phyloP scores from a whole-genome alignment of 53 echinoderm and acorn worm genomes.

The Actinopyga echinites region DNA sequence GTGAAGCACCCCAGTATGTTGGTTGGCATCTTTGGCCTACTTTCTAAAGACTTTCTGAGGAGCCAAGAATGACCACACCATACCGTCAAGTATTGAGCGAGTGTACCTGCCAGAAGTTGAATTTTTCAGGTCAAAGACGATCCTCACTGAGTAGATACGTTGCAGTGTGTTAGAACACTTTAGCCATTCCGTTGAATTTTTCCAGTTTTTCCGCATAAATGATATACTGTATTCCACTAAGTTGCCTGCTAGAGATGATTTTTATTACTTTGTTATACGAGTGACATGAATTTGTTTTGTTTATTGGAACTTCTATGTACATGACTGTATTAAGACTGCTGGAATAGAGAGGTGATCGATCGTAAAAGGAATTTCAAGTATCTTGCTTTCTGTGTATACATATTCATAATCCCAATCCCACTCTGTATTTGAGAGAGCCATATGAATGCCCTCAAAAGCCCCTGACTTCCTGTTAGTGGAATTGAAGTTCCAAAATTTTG shows the following conservation, averaged over 20 bases:
- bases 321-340: too few relatives aligned
- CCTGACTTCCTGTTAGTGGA: too few relatives aligned
- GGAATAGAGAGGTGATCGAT: too few relatives aligned
- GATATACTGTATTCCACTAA: slow-evolving; percentile 33
- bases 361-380: too few relatives aligned
- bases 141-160: too few relatives aligned
- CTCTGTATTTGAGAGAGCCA: too few relatives aligned
- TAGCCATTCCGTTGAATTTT: slow-evolving; percentile 40
- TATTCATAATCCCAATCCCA: too few relatives aligned
- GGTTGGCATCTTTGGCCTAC: background rate
- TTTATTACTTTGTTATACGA: slow-evolving; percentile 43
- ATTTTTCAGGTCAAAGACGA: background rate
- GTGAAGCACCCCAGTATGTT: background rate
- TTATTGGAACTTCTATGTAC: too few relatives aligned
- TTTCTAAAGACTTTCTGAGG: background rate
- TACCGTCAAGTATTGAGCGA: background rate
- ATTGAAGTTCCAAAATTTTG: too few relatives aligned
- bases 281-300: slow-evolving; percentile 30
- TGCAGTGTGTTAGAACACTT: slow-evolving; percentile 22
- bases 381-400: too few relatives aligned
- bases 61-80: too few relatives aligned
- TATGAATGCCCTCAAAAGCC: too few relatives aligned
- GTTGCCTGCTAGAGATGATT: slow-evolving; percentile 31
- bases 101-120: background rate
- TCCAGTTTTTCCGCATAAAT: background rate